Percentiles rank a stretch among this genome's conserved stretches.
phyloP scores from a whole-genome alignment of 2,888 invertebrate species.

The Conistra vaccinii region DNA sequence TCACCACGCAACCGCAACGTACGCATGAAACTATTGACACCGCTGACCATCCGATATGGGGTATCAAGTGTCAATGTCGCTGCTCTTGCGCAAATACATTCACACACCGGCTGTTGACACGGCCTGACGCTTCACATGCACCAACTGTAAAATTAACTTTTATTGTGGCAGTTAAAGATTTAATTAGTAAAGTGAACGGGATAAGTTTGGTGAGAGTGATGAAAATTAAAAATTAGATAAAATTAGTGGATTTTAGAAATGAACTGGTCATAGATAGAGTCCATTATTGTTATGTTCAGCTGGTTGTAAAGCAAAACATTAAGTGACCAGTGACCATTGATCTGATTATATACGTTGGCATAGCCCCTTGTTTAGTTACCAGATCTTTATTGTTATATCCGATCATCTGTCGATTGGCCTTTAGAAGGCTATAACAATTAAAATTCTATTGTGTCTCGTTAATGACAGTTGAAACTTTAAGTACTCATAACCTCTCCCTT shows the following conservation, averaged over 20 bases:
- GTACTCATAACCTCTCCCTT: background rate
- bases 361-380: too few relatives aligned
- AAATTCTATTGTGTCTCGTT: too few relatives aligned
- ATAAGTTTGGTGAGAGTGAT: background rate
- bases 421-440: too few relatives aligned
- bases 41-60: constrained; percentile 39
- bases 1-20: constrained; percentile 71
- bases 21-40: constrained; percentile 46
- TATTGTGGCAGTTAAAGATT: constrained; percentile 31
- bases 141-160: constrained; percentile 46
- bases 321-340: background rate
- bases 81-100: constrained; percentile 80
- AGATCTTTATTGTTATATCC: background rate
- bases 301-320: background rate
- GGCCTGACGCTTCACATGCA: constrained; percentile 70
- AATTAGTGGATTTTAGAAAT: too few relatives aligned
- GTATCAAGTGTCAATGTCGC: constrained; percentile 69
- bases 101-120: constrained; percentile 67
- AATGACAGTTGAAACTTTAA: too few relatives aligned
- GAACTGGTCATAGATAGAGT: background rate
- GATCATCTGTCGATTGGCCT: too few relatives aligned
- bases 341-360: background rate
- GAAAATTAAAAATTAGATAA: background rate
- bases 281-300: background rate
- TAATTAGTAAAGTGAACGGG: constrained; percentile 15